Percentiles rank a stretch among this genome's conserved stretches.
phyloP scores from a whole-genome alignment of 2,113 vertebrate species.

The Nycticryphes semicollaris region DNA sequence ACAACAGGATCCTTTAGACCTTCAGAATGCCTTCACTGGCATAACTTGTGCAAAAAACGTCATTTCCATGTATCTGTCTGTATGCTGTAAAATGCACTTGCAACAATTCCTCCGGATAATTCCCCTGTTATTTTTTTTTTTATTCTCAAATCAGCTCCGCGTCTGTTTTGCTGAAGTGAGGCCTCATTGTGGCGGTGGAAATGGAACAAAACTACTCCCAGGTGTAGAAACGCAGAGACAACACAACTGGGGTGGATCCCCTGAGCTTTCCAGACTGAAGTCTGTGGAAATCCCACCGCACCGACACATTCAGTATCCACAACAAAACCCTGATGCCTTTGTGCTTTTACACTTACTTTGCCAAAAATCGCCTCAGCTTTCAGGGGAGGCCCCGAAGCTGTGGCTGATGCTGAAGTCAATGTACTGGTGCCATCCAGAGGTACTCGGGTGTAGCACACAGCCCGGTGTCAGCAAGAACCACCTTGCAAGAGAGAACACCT shows the following conservation, averaged over 20 bases:
- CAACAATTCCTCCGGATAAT: background rate
- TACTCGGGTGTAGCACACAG: background rate
- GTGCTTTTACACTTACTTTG: background rate
- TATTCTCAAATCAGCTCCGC: background rate
- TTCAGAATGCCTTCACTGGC: background rate
- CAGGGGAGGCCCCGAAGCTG: background rate
- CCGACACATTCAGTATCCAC: background rate
- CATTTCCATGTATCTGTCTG: background rate
- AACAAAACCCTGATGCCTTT: background rate
- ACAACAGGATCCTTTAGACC: background rate
- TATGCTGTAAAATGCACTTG: background rate
- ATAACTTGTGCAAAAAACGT: background rate
- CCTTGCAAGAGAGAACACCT: background rate
- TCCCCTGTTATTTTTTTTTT: background rate
- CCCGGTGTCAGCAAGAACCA: background rate
- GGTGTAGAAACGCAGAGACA: background rate
- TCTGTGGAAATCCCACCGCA: background rate
- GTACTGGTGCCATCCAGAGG: slow-evolving; percentile 64
- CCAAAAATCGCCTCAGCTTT: background rate
- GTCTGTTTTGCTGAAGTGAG: background rate
- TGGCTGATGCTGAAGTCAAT: background rate
- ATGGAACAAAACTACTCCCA: background rate
- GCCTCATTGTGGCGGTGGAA: background rate
- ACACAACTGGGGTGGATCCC: background rate
- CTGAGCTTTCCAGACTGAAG: background rate